phyloP scores from a whole-genome alignment of 2,113 vertebrate genomes.

The Colossoma macropomum region DNA sequence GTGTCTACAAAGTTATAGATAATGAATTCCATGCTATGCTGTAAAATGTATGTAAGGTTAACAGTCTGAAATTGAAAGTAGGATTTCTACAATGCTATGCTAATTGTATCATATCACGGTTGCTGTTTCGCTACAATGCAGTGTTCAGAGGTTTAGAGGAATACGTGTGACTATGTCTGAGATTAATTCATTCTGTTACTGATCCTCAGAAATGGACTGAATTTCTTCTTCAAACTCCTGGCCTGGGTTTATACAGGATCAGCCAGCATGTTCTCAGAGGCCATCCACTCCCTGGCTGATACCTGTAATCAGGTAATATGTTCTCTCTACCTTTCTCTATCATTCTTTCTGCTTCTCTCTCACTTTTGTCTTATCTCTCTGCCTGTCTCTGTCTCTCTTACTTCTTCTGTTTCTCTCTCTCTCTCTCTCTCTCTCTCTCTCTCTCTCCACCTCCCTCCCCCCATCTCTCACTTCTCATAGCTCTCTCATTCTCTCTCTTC shows the following conservation, averaged over 20 bases:
- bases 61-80: no score
- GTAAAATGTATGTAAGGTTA: no score
- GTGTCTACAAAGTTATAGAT: not conserved
- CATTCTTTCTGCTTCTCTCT: no score
- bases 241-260: conserved; percentile 99
- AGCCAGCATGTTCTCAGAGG: conserved; percentile 98
- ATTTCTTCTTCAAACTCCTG: conserved; percentile 97
- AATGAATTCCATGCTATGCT: not conserved
- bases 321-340: not conserved
- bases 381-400: no score
- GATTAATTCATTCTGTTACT: not conserved
- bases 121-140: not conserved
- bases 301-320: conserved; percentile 92
- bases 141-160: not conserved
- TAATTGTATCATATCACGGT: not conserved
- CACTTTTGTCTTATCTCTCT: no score
- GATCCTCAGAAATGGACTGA: conserved; percentile 91
- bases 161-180: not conserved
- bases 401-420: no score
- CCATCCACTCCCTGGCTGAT: conserved; percentile 96
- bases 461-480: no score
- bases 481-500: no score
- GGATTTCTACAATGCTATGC: not conserved
- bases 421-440: no score
- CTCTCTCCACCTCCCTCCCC: no score